Evolutionary conservation across 30 jellyfish, hydroid and myxozoan genomes (phyloP).

Genomic region (Cassiopea andromeda): DNA sequence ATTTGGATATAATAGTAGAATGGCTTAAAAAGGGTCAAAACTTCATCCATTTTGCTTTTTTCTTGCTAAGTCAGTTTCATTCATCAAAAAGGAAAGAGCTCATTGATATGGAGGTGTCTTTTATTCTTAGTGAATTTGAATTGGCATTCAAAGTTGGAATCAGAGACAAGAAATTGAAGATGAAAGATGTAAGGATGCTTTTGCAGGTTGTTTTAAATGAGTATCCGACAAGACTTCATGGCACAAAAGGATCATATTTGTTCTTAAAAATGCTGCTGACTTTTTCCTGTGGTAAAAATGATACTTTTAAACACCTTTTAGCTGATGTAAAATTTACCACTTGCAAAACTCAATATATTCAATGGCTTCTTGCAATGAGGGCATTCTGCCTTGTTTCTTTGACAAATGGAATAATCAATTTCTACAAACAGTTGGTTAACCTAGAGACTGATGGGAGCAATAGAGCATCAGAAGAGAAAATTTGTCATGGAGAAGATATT

Average conservation of each 20-base stretch:
- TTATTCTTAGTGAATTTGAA: conserved; percentile 74
- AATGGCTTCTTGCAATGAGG: conserved; percentile 92
- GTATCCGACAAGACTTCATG: conserved; percentile 69
- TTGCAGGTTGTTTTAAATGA: conserved; percentile 61
- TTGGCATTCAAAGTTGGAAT: conserved; percentile 84
- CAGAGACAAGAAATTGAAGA: conserved; percentile 33
- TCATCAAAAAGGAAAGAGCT: conserved; percentile 51
- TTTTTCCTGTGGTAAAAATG: conserved; percentile 75
- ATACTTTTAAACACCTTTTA: conserved; percentile 41
- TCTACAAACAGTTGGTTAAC: conserved; percentile 40
- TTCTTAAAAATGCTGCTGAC: conserved; percentile 49
- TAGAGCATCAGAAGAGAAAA: neutral
- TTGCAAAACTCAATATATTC: conserved; percentile 67
- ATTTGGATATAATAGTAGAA: conserved; percentile 17
- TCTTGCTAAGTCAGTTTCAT: conserved; percentile 64
- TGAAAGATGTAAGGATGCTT: conserved; percentile 26
- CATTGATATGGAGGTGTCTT: conserved; percentile 84
- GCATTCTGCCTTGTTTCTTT: conserved; percentile 82
- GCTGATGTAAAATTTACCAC: conserved; percentile 74
- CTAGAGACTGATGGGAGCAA: neutral
- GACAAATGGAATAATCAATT: conserved; percentile 72
- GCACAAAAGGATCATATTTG: conserved; percentile 36
- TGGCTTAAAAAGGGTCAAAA: conserved; percentile 43
- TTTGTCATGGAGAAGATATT: neutral
- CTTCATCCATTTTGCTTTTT: conserved; percentile 59